A percentile compares a stretch with the other conserved stretches of the same genome.
phyloP scores from a whole-genome alignment of 2,797 vertebrate genomes.

The Vireo griseus region DNA sequence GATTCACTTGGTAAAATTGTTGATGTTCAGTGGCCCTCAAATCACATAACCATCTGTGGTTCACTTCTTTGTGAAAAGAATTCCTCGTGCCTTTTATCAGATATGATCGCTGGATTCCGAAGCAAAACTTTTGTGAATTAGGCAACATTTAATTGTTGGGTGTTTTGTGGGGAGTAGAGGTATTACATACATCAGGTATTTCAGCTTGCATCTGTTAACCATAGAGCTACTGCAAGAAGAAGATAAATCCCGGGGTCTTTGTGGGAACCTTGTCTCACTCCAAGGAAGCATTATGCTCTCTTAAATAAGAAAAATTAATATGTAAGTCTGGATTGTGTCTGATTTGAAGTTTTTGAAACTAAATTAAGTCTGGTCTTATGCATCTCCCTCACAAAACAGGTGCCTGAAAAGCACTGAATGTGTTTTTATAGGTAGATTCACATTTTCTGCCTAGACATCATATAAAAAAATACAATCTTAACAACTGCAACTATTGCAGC shows the following conservation, averaged over 20 bases:
- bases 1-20: conserved; percentile 28
- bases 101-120: not conserved
- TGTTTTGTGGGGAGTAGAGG: not conserved
- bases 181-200: not conserved
- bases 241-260: not conserved
- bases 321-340: not conserved
- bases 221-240: not conserved
- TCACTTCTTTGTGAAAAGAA: conserved; percentile 42
- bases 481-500: not conserved
- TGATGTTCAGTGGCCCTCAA: conserved; percentile 49
- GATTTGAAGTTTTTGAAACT: not conserved
- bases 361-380: not conserved
- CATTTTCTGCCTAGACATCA: not conserved
- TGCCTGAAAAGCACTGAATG: not conserved
- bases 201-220: not conserved
- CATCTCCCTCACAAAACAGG: not conserved
- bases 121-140: conserved; percentile 18
- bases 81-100: conserved; percentile 36
- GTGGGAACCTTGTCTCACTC: not conserved
- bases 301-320: not conserved
- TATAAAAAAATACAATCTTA: not conserved
- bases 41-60: conserved; percentile 40
- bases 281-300: not conserved
- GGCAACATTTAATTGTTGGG: not conserved
- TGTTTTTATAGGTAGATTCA: not conserved